Evolutionary conservation across 2,797 vertebrate species (phyloP).

Genomic region (Hippopotamyrus pictus): DNA sequence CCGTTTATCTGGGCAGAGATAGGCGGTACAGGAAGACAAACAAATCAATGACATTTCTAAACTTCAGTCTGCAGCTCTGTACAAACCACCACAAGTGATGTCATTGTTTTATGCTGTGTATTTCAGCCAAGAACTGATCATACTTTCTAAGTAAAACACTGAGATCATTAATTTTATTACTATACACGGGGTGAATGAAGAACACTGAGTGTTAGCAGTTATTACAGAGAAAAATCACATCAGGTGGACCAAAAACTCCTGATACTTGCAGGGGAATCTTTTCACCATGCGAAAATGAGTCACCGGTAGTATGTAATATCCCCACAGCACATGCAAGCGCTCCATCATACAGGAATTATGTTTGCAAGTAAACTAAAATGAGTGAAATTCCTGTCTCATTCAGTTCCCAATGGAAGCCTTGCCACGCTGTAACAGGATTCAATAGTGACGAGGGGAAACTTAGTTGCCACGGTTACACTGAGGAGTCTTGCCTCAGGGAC

Average conservation of each 20-base stretch:
- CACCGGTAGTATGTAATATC: background rate
- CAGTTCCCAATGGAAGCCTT: constrained; percentile 14
- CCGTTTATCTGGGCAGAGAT: background rate
- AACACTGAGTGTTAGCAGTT: background rate
- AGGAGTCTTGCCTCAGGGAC: constrained; percentile 25
- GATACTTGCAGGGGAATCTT: background rate
- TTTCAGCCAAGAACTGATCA: background rate
- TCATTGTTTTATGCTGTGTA: background rate
- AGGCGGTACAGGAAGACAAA: background rate
- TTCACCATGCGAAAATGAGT: background rate
- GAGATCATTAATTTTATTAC: background rate
- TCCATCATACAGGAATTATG: constrained; percentile 18
- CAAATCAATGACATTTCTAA: background rate
- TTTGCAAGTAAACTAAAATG: constrained; percentile 18
- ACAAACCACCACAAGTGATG: background rate
- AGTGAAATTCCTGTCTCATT: constrained; percentile 10
- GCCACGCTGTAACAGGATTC: constrained; percentile 35
- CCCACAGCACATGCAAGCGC: constrained; percentile 13
- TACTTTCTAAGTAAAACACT: background rate
- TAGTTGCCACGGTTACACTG: constrained; percentile 32
- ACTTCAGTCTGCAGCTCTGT: background rate
- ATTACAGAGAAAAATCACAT: background rate
- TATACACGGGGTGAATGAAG: background rate
- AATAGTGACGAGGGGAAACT: constrained; percentile 27
- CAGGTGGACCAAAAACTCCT: background rate